A percentile compares a stretch with the other conserved stretches of the same genome.
These are phyloP conservation scores for Panonychus citri DNA, from an alignment of 1,140 invertebrate genomes.

Conservation along the genomic window DNA sequence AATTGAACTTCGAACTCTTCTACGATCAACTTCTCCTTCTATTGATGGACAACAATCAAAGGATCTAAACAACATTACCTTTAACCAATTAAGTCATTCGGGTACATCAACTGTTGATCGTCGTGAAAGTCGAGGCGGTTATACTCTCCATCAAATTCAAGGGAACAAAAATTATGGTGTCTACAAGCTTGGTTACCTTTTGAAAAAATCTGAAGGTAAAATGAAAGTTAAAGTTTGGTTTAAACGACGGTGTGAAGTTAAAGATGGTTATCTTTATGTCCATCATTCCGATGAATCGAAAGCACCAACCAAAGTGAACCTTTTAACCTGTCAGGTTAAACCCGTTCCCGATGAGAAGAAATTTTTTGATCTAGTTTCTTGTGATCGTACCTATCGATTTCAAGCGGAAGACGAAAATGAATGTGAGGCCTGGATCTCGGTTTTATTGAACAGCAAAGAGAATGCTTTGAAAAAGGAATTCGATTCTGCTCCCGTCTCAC, in stretches of 20 bases:
- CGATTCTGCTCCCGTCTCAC: conserved; percentile 29
- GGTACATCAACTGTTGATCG: neutral
- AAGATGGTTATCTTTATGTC: conserved; percentile 77
- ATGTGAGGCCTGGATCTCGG: conserved; percentile 84
- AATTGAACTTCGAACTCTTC: conserved; percentile 57
- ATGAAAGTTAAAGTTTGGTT: conserved; percentile 78
- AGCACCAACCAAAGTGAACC: conserved; percentile 71
- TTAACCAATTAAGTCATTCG: neutral
- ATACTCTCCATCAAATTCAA: conserved; percentile 76
- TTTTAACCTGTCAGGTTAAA: conserved; percentile 91
- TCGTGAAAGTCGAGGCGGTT: conserved; percentile 29
- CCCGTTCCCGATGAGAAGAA: conserved; percentile 57
- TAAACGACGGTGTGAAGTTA: conserved; percentile 68
- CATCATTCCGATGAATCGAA: conserved; percentile 88
- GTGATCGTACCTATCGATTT: conserved; percentile 90
- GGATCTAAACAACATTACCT: no score
- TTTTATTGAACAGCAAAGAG: conserved; percentile 79
- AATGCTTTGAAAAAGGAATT: conserved; percentile 77
- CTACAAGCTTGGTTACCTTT: conserved; percentile 60
- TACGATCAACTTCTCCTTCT: conserved; percentile 23
- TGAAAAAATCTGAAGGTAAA: conserved; percentile 85
- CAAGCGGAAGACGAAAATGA: conserved; percentile 87
- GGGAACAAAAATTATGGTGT: conserved; percentile 28
- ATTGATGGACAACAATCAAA: no score
- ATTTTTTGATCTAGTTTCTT: conserved; percentile 86